phyloP scores from a whole-genome alignment of 64 coral and sea anemone genomes.

The Catalaphyllia jardinei region DNA sequence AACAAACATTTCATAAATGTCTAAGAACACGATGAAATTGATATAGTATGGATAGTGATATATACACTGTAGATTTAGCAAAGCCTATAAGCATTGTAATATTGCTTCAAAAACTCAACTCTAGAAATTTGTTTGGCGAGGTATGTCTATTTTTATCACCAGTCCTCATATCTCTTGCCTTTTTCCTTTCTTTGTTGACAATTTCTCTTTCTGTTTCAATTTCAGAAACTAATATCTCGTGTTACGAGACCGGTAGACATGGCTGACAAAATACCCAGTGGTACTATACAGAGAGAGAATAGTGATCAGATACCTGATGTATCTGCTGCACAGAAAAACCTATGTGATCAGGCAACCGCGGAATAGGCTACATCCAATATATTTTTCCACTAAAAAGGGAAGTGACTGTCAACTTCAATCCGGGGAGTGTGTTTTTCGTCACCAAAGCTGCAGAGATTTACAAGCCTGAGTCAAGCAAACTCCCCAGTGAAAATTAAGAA shows the following conservation, averaged over 20 bases:
- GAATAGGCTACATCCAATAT: background rate
- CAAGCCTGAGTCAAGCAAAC: too few species aligned
- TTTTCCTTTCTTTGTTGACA: conserved; percentile 17
- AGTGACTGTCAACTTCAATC: background rate
- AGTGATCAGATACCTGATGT: conserved; percentile 9
- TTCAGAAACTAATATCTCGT: conserved; percentile 6
- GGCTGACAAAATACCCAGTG: conserved; percentile 11
- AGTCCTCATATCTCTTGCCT: conserved; percentile 20
- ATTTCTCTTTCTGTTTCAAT: conserved; percentile 21
- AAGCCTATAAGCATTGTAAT: conserved; percentile 18
- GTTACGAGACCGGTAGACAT: conserved; percentile 11
- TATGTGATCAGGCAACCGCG: conserved; percentile 12
- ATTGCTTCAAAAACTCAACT: conserved; percentile 10
- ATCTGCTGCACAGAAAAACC: conserved; percentile 14
- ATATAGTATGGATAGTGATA: conserved; percentile 12
- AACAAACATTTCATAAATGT: conserved; percentile 32
- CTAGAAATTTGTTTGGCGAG: conserved; percentile 7
- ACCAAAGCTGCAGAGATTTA: too few species aligned
- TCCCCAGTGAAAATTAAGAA: too few species aligned
- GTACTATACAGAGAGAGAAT: background rate
- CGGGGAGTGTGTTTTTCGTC: too few species aligned
- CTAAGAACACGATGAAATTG: conserved; percentile 8
- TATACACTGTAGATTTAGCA: too few species aligned
- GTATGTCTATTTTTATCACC: conserved; percentile 21
- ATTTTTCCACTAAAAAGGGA: background rate